Evolutionary conservation across 2,888 invertebrate species (phyloP).

Genomic region (Koerneria pararmatus): DNA sequence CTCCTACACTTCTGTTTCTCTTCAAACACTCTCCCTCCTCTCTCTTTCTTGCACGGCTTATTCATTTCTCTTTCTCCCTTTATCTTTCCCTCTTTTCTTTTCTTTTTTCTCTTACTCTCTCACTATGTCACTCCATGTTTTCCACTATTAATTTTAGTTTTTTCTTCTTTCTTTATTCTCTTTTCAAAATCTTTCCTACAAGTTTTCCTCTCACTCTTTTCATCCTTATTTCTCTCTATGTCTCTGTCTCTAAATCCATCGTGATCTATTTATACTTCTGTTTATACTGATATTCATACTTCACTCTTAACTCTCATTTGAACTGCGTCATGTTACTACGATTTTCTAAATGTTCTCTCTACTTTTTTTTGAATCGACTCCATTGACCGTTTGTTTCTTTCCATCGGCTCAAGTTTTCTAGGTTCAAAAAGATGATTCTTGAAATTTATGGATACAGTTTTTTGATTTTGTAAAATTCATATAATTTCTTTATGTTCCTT

Average conservation of each 20-base stretch:
- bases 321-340: background rate
- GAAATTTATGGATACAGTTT: too few species aligned
- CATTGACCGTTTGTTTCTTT: too few species aligned
- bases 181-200: background rate
- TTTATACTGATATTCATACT: too few species aligned
- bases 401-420: too few species aligned
- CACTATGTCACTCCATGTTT: background rate
- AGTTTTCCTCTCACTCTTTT: background rate
- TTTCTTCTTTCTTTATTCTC: background rate
- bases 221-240: background rate
- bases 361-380: background rate
- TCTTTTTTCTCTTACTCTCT: background rate
- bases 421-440: too few species aligned
- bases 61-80: background rate
- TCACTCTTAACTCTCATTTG: background rate
- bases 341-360: background rate
- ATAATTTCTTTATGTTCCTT: too few species aligned
- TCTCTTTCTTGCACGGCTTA: background rate
- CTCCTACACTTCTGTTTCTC: background rate
- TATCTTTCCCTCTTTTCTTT: background rate
- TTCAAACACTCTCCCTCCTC: background rate
- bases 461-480: too few species aligned
- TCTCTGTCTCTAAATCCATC: background rate
- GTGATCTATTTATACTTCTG: constrained; percentile 12
- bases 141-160: too few species aligned